Base-by-base conservation (phyloP, 2,888 invertebrate species). In the Lepidocyrtoides sp. region DNA sequence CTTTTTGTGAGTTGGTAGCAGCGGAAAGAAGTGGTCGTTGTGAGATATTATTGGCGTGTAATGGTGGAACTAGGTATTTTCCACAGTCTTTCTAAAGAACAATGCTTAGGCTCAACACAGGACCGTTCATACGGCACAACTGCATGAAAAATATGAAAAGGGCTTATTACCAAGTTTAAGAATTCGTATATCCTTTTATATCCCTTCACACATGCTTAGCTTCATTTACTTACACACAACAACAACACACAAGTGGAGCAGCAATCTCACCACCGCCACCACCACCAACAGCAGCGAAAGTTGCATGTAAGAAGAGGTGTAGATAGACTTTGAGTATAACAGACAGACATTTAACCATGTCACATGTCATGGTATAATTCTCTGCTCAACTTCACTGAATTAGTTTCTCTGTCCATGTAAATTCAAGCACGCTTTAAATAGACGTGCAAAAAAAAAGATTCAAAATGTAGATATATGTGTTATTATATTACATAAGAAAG, bases 51-150 rank as follows among this genome's bases (percentile, higher is more conserved):
- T 75, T 57, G 3, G 17, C 20, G n/a, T 26, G 57, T 79, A 57
- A 36, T 20, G 54, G 79, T 51, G 32, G 57, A 79, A 79, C 79
- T 57, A n/a, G n/a, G n/a, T n/a, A 48, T 75, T 75, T 75, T 79
- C 54, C 79, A 57, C 57, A 57, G 51, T 26, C 79, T 48, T 79
- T 57, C 48, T 32, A 48, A 26, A 23, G 48, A 44, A 75, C 75
- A 75, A 75, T 75, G 48, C n/a, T 32, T 69, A 17, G 48, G 48
- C 75, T 75, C 48, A 26, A 26, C 48, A 32, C 75, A 75, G 26
- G 44, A 75, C 75, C 75, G 48, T 48, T 75, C 48, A 75, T 48
- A 48, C 26, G 75, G 5, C 41, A 72, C n/a, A 60, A 77, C 32
- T 17, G 12, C 57, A 20, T 17, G 29, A 79, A 57, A 66, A 66